A percentile compares a stretch with the other conserved stretches of the same genome.
These are phyloP conservation scores for Agriotes lineatus DNA, from an alignment of 2,888 invertebrate species.

Conservation along the genomic window DNA sequence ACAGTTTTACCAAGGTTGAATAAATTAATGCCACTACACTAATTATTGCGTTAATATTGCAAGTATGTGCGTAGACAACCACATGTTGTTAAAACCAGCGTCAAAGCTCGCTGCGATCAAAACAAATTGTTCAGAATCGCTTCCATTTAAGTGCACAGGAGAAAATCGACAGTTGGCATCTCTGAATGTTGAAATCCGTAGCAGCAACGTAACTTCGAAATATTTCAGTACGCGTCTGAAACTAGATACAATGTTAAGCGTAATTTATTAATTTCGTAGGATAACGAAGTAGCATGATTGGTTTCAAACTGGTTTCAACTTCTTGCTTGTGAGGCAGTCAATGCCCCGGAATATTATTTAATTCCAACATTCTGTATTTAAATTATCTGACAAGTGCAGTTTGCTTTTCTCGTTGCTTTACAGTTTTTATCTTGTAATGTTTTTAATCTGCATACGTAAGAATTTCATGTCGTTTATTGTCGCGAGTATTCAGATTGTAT, in stretches of 20 bases:
- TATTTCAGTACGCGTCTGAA: slow-evolving; percentile 45
- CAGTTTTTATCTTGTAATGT: slow-evolving; percentile 32
- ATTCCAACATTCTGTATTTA: slow-evolving; percentile 62
- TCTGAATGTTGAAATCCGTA: slow-evolving; percentile 20
- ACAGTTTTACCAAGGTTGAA: too few species aligned
- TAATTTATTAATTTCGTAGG: slow-evolving; percentile 62
- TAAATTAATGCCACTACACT: too few species aligned
- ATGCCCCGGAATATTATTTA: slow-evolving; percentile 62
- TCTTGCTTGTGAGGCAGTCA: slow-evolving; percentile 59
- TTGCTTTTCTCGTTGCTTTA: slow-evolving; percentile 43
- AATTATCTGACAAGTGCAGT: slow-evolving; percentile 60
- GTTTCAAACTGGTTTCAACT: slow-evolving; percentile 59
- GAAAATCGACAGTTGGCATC: slow-evolving; percentile 21
- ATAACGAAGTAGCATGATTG: slow-evolving; percentile 61
- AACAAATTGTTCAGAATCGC: neutral
- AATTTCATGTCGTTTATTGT: slow-evolving; percentile 54
- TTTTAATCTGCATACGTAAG: slow-evolving; percentile 51
- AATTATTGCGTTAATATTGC: neutral
- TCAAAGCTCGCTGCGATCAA: neutral
- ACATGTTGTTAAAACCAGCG: neutral
- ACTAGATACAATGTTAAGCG: slow-evolving; percentile 53
- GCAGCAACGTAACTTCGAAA: slow-evolving; percentile 30
- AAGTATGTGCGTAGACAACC: neutral
- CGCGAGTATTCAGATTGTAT: slow-evolving; percentile 37
- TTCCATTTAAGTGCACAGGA: neutral